phyloP scores from a whole-genome alignment of 2,888 invertebrate genomes.

The Lepidonotus clava region DNA sequence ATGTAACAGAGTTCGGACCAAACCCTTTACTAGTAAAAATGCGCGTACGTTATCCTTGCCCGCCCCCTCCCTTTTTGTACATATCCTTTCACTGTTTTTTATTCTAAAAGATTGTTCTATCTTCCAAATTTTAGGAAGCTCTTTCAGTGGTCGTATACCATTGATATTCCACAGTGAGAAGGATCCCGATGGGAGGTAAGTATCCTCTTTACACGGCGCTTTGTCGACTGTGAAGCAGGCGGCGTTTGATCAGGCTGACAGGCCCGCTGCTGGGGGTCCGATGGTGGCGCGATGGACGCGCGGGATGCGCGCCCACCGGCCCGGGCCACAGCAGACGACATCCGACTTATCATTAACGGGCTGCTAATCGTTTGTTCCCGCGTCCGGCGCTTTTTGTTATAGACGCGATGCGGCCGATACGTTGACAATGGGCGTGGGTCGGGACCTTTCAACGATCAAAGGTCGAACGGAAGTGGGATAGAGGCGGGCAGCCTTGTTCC shows the following conservation, averaged over 20 bases:
- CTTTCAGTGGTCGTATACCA: not conserved
- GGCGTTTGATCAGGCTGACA: constrained; percentile 23
- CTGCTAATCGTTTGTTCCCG: constrained; percentile 23
- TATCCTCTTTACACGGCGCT: not conserved
- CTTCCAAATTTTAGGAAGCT: too few relatives aligned
- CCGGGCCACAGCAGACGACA: not conserved
- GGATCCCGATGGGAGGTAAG: not conserved
- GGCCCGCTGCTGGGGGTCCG: not conserved
- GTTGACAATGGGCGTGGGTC: not conserved
- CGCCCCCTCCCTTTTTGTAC: too few relatives aligned
- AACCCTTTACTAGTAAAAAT: too few relatives aligned
- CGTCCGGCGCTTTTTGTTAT: not conserved
- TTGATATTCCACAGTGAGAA: not conserved
- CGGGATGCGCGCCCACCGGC: not conserved
- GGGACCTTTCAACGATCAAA: not conserved
- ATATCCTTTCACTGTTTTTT: too few relatives aligned
- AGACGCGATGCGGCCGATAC: not conserved
- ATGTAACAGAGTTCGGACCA: too few relatives aligned
- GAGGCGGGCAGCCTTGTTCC: not conserved
- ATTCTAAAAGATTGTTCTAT: too few relatives aligned
- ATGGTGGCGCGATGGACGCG: not conserved
- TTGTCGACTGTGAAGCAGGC: not conserved
- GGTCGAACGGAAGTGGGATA: not conserved
- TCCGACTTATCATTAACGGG: constrained; percentile 19
- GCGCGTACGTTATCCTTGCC: too few relatives aligned